Percentiles rank a stretch among this genome's conserved stretches.
Evolutionary conservation across 2,113 vertebrate species (phyloP).

Genomic region (Budorcas taxicolor): DNA sequence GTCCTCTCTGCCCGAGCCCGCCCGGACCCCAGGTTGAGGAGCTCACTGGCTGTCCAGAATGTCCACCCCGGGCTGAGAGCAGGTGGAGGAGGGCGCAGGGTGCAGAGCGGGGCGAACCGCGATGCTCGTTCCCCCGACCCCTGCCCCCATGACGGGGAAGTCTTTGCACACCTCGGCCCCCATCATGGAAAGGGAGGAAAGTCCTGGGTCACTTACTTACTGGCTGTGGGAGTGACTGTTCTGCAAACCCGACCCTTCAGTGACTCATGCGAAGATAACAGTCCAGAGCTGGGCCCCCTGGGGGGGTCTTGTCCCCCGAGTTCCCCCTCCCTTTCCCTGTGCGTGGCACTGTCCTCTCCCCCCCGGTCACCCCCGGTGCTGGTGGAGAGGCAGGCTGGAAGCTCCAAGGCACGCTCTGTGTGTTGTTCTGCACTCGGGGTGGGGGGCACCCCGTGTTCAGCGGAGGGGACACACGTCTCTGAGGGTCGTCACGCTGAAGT

Average conservation of each 20-base stretch:
- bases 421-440: background rate
- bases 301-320: rapidly evolving
- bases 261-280: background rate
- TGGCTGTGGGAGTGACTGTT: background rate
- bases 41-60: no score
- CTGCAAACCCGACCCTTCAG: background rate
- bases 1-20: background rate
- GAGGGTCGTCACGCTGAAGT: background rate
- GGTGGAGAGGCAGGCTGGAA: background rate
- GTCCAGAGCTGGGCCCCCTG: background rate
- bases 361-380: rapidly evolving
- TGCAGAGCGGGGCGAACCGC: rapidly evolving
- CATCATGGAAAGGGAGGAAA: rapidly evolving
- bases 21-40: background rate
- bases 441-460: rapidly evolving
- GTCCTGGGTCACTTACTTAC: background rate
- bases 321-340: background rate
- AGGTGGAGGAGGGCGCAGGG: background rate
- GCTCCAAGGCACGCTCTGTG: rapidly evolving
- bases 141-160: background rate
- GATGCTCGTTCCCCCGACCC: background rate
- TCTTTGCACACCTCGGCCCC: no score
- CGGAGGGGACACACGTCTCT: rapidly evolving
- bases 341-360: rapidly evolving
- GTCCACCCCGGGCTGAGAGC: rapidly evolving